phyloP scores from a whole-genome alignment of 2,797 vertebrate species.

The Mustela erminea region DNA sequence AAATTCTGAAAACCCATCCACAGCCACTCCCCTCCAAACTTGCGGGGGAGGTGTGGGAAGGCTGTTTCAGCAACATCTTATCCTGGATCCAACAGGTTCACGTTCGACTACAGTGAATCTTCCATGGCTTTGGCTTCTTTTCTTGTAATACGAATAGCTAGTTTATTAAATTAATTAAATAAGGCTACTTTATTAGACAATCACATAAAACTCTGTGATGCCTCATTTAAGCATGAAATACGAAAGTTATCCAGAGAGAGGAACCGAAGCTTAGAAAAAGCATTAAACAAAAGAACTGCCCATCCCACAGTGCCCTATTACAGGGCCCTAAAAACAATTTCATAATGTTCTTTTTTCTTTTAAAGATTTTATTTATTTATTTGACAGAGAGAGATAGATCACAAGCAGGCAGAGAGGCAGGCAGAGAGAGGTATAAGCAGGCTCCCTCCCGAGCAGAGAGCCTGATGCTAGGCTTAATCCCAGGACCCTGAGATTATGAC shows the following conservation, averaged over 20 bases:
- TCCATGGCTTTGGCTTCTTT: background rate
- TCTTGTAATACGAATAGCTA: background rate
- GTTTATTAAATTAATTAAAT: slow-evolving; percentile 27
- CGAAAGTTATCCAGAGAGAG: slow-evolving; percentile 9
- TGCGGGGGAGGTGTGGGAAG: background rate
- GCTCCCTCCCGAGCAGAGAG: too few species aligned
- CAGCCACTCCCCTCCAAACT: background rate
- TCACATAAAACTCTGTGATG: background rate
- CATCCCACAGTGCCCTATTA: background rate
- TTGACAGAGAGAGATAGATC: too few species aligned
- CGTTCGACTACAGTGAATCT: background rate
- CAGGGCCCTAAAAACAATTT: background rate
- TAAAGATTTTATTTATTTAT: too few species aligned
- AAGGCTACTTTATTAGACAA: background rate
- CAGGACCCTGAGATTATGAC: too few species aligned
- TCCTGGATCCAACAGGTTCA: background rate
- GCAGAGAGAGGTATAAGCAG: too few species aligned
- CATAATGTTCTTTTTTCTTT: background rate
- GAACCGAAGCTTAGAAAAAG: background rate
- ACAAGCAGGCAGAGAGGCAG: too few species aligned
- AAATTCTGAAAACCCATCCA: background rate
- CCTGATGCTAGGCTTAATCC: too few species aligned
- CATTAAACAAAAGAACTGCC: slow-evolving; percentile 10
- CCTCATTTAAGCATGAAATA: background rate
- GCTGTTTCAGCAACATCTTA: background rate